phyloP scores from a whole-genome alignment of 2,888 invertebrate species.

The Sinotaia quadrata region DNA sequence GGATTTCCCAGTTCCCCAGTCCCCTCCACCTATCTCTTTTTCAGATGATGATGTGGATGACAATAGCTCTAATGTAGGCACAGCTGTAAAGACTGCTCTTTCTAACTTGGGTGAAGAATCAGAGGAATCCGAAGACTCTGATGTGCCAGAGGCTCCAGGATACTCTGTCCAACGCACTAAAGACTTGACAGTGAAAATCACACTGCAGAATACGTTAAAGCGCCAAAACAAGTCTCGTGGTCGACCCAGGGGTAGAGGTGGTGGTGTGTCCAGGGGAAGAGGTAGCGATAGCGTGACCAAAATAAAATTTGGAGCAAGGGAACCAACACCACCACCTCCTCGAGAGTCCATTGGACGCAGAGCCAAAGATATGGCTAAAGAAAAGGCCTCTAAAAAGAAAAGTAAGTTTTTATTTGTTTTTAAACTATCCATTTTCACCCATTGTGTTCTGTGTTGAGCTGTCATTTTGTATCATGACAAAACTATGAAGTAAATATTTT shows the following conservation, averaged over 20 bases:
- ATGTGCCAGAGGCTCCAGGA: conserved; percentile 28
- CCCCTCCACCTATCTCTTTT: conserved; percentile 47
- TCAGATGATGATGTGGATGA: conserved; percentile 64
- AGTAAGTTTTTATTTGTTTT: conserved; percentile 40
- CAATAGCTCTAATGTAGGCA: conserved; percentile 33
- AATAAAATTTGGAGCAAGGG: conserved; percentile 10
- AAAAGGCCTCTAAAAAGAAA: conserved; percentile 37
- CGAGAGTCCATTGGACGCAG: conserved; percentile 54
- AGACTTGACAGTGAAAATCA: conserved; percentile 37
- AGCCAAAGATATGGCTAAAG: conserved; percentile 54
- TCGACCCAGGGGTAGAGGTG: not conserved
- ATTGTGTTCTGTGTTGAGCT: too few relatives aligned
- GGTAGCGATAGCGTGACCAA: conserved; percentile 2
- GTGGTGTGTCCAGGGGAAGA: conserved; percentile 4
- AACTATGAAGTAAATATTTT: too few relatives aligned
- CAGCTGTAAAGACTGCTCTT: conserved; percentile 49
- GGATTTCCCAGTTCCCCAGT: conserved; percentile 7
- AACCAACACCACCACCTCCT: conserved; percentile 40
- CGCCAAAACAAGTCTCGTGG: conserved; percentile 26
- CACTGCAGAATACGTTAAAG: conserved; percentile 37
- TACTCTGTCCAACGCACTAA: conserved; percentile 41
- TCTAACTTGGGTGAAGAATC: conserved; percentile 49
- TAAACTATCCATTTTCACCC: too few relatives aligned
- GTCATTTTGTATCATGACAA: too few relatives aligned
- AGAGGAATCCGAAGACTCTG: conserved; percentile 34